These are phyloP conservation scores for Jaculus jaculus DNA, from an alignment of 2,113 vertebrate species.

Conservation along the genomic window DNA sequence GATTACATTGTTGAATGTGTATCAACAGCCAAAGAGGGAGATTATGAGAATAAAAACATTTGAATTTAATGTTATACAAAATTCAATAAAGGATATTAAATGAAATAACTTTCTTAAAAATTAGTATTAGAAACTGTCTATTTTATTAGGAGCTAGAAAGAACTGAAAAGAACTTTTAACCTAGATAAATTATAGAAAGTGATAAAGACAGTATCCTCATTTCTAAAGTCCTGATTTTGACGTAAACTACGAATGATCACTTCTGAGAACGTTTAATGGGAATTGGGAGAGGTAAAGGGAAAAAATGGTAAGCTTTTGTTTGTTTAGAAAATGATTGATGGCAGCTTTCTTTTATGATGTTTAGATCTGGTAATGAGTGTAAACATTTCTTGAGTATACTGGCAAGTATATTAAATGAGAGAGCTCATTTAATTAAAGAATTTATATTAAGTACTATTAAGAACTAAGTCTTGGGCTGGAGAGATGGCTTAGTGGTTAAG, in stretches of 20 bases:
- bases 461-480: no score
- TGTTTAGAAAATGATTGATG: constrained; percentile 19
- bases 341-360: constrained; percentile 29
- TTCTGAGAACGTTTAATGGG: background rate
- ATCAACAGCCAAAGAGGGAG: constrained; percentile 6
- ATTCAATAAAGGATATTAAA: constrained; percentile 21
- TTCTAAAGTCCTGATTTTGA: constrained; percentile 45
- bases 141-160: background rate
- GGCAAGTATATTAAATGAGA: background rate
- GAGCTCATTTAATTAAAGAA: background rate
- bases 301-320: constrained; percentile 16
- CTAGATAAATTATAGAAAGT: constrained; percentile 36
- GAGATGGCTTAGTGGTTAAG: no score
- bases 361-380: constrained; percentile 39
- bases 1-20: constrained; percentile 17
- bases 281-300: background rate
- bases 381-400: constrained; percentile 8
- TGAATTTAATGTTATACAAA: constrained; percentile 50
- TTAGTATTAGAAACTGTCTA: constrained; percentile 14
- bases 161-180: constrained; percentile 56
- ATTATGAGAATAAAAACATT: constrained; percentile 9
- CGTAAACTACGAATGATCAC: background rate
- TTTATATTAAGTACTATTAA: constrained; percentile 47
- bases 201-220: background rate
- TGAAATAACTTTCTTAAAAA: constrained; percentile 43